Percentiles rank a stretch among this genome's conserved stretches.
Conservation (phyloP, 64 coral and sea anemone species). For the Montipora efflorescens region DNA sequence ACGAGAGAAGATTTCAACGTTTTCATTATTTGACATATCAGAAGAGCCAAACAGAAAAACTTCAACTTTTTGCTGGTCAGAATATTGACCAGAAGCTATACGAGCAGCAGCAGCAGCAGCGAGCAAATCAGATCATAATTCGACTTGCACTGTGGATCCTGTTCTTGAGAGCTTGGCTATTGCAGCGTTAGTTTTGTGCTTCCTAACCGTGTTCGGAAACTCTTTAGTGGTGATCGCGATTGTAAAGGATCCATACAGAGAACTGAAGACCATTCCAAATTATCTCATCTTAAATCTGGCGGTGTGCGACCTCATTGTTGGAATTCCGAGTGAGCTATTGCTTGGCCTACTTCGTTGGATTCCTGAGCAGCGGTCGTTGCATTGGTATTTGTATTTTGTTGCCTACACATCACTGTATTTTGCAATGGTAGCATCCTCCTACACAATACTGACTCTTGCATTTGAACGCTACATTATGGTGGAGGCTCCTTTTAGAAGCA, state of each 20-base stretch:
- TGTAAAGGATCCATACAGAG: constrained; percentile 76
- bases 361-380: too few relatives aligned
- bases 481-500: constrained; percentile 11
- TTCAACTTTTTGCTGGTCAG: too few relatives aligned
- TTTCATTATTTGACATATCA: too few relatives aligned
- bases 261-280: constrained; percentile 85
- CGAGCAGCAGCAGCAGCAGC: too few relatives aligned
- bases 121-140: too few relatives aligned
- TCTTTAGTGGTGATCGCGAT: constrained; percentile 70
- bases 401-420: constrained; percentile 55
- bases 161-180: background rate
- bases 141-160: background rate
- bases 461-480: constrained; percentile 67
- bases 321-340: constrained; percentile 71
- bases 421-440: constrained; percentile 52
- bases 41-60: too few relatives aligned
- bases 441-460: constrained; percentile 71
- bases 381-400: background rate
- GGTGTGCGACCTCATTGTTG: constrained; percentile 77
- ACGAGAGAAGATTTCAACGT: too few relatives aligned
- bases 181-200: background rate
- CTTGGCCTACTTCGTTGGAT: too few relatives aligned
- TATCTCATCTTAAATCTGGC: constrained; percentile 83
- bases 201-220: constrained; percentile 80
- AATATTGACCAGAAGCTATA: too few relatives aligned